Percentiles rank a stretch among this genome's conserved stretches.
Conservation (phyloP, 2,113 vertebrate species). For the Dicrurus megarhynchus region DNA sequence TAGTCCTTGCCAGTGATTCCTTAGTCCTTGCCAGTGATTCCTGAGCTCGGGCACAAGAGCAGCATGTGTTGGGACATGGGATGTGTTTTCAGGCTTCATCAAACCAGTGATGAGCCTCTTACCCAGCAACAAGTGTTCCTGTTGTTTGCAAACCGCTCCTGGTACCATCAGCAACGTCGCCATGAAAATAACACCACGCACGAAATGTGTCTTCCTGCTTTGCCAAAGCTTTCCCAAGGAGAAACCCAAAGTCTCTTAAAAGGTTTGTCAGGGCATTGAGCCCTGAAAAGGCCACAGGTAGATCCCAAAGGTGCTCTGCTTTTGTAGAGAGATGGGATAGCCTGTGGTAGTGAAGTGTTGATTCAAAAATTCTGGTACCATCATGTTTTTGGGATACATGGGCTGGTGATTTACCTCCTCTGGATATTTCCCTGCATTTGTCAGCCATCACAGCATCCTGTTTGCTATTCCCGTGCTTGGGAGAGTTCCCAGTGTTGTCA, state of each 20-base stretch:
- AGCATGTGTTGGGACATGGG: not conserved
- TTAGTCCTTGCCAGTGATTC: not conserved
- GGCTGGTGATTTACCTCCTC: not conserved
- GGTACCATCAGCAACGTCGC: not conserved
- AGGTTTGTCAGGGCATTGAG: not conserved
- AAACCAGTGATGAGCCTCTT: not conserved
- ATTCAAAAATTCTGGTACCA: not conserved
- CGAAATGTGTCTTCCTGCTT: not conserved
- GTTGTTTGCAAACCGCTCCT: not conserved
- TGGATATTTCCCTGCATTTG: not conserved
- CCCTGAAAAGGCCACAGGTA: not conserved
- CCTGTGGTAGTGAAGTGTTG: not conserved
- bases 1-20: not conserved
- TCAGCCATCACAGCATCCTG: not conserved
- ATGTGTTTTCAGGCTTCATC: not conserved
- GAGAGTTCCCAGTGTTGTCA: conserved; percentile 16
- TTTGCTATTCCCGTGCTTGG: not conserved
- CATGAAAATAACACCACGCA: not conserved
- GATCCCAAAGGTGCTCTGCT: not conserved
- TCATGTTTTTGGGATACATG: not conserved
- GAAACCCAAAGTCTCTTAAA: not conserved
- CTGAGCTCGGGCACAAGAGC: not conserved
- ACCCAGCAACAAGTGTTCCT: not conserved
- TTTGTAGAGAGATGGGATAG: not conserved
- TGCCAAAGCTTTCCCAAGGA: not conserved